Evolutionary conservation across 2,113 vertebrate species (phyloP), one percentile per base, ranked within the genome.

Genomic region (Cephalopterus ornatus): DNA sequence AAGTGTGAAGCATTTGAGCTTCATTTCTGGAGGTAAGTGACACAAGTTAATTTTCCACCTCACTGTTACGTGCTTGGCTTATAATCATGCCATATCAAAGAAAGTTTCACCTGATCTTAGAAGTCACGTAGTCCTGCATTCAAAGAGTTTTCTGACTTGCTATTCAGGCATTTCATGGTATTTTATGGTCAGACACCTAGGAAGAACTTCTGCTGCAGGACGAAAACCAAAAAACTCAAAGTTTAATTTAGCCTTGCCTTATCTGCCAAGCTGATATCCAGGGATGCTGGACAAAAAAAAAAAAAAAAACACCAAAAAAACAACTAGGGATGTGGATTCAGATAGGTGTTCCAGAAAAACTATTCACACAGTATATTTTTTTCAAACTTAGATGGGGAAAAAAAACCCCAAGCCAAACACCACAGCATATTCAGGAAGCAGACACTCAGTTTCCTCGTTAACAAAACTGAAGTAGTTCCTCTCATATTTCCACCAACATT

Each of bases 331-430:
- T 7, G 9, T 53, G 12, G 28, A 61, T 78, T 81, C 44, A 87
- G 32, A 49, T 2, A 58, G 24, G 12, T 41, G 8, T 32, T 81
- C 5, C 5, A 81, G 30, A 81, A 76, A 76, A 81, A 46, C 20
- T 68, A 52, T 15, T 76, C 12, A 72, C 4, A 5, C 21, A 1
- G 11, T 8, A 39, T 27, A 39, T 41, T 65, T 72, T 61, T 22
- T 20, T 15, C 2, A 0, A 28, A 19, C 8, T 72, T 22, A 61
- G 22, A n/a, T 15, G 12, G 6, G 6, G 1, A 2, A 1, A 22
- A 12, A 8, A 14, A 56, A 1, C 3, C 24, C 6, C 58, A 35
- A 59, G 50, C 50, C 39, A 83, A 68, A 35, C 7, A 9, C 10
- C 19, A 41, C 15, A 55, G 50, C 23, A n/a, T 2, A 46, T 1